Conservation (phyloP, 2,888 invertebrate genomes). For the Drosophila meridionalis region DNA sequence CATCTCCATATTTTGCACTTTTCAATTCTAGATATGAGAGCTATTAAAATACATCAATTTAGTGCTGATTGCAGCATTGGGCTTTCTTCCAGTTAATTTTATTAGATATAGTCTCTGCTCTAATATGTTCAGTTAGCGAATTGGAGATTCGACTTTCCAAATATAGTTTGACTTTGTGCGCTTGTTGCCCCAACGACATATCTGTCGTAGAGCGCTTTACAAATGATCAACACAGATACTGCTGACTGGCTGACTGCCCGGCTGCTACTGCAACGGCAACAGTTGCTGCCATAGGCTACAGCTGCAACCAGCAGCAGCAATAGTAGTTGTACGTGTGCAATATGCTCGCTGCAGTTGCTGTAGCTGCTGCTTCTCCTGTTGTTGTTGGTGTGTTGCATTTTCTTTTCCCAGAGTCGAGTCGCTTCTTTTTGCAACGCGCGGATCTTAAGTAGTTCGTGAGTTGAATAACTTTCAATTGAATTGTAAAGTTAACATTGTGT, state of each 20-base stretch:
- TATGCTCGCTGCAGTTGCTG: slow-evolving; percentile 58
- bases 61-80: neutral
- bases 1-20: neutral
- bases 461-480: slow-evolving; percentile 83
- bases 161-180: slow-evolving; percentile 47
- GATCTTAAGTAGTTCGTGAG: slow-evolving; percentile 82
- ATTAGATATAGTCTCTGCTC: neutral
- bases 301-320: slow-evolving; percentile 44
- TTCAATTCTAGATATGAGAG: neutral
- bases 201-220: slow-evolving; percentile 73
- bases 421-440: slow-evolving; percentile 68
- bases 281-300: slow-evolving; percentile 45
- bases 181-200: slow-evolving; percentile 56
- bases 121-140: slow-evolving; percentile 43
- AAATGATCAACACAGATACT: slow-evolving; percentile 78
- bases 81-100: slow-evolving; percentile 7
- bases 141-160: slow-evolving; percentile 50
- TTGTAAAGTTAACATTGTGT: slow-evolving; percentile 81
- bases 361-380: slow-evolving; percentile 33
- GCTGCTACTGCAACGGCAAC: slow-evolving; percentile 71
- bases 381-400: slow-evolving; percentile 42
- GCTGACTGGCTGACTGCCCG: slow-evolving; percentile 41
- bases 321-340: slow-evolving; percentile 67
- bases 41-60: neutral
- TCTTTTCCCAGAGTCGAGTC: slow-evolving; percentile 70